Evolutionary conservation across 2,888 invertebrate species (phyloP), one percentile per base, ranked within the genome.

Genomic region (Phengaris alcon): DNA sequence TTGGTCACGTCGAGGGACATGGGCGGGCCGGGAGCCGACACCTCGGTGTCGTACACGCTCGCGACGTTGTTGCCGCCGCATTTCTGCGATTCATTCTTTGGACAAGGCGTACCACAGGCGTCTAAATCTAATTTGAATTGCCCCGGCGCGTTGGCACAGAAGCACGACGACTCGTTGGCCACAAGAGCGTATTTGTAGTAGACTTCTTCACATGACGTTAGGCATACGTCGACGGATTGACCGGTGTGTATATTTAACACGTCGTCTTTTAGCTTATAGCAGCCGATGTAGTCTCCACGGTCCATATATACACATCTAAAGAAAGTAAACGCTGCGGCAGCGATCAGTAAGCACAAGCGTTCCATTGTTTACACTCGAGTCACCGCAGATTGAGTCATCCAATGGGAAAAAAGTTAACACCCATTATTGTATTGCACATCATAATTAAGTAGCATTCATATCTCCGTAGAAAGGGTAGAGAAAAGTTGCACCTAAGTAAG

Each of bases 31-130:
- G 97, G 95, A 10, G 95, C 95, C 68, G 84, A 82, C n/a, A 94
- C 87, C 55, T 95, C 95, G 0, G 96, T 96, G 68, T 95, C 94
- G 82, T 96, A 97, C 52, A 96, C 95, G 80, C 95, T 95, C 75
- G 95, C 95, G 0, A 95, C 94, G 51, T 94, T 93, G 0, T 93
- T 88, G 0, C 96, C 96, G 1, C 97, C 97, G 83, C 97, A 97
- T 77, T 93, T 93, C 81, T 95, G 94, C 0, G 91, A 90, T 54
- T 93, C 92, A 83, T 95, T 95, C 76, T 94, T 94, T 8, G 93
- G 90, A 80, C 97, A 97, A 0, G 93, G 91, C 12, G 89, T 93
- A 78, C 90, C 90, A 81, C 95, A 96, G 1, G 90, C 83, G 3
- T 89, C 88, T 13, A 84, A 80, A 6, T 93, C 91, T 76, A 94